phyloP scores from a whole-genome alignment of 2,113 vertebrate genomes.

The Emberiza fucata region DNA sequence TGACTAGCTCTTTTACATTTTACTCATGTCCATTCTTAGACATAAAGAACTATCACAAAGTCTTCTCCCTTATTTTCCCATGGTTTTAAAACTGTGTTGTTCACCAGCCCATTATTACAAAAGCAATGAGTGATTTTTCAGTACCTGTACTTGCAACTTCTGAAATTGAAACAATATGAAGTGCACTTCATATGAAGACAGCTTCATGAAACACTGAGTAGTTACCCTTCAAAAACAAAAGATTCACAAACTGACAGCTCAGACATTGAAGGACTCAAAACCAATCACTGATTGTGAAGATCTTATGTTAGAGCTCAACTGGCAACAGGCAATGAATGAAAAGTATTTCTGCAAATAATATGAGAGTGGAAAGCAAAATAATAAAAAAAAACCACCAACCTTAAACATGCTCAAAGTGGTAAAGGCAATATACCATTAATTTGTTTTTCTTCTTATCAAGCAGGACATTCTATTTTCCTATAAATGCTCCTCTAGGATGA shows the following conservation, averaged over 20 bases:
- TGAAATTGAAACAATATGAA: background rate
- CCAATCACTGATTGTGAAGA: background rate
- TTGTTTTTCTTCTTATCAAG: background rate
- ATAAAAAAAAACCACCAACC: background rate
- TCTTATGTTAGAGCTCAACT: background rate
- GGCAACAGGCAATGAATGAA: background rate
- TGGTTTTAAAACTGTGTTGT: background rate
- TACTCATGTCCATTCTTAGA: background rate
- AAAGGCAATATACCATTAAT: background rate
- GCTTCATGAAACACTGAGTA: background rate
- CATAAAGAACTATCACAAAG: background rate
- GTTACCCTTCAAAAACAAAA: background rate
- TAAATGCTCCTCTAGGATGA: background rate
- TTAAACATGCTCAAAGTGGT: background rate
- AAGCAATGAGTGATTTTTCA: background rate
- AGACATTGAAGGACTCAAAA: background rate
- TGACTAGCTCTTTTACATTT: background rate
- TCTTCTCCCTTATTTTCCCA: background rate
- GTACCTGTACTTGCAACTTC: background rate
- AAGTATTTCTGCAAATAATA: background rate
- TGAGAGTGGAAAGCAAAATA: background rate
- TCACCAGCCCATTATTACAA: background rate
- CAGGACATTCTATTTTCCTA: background rate
- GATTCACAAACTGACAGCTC: background rate
- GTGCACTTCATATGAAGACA: background rate